These are phyloP conservation scores for Galeopterus variegatus DNA, from an alignment of 2,113 vertebrate species.

Conservation along the genomic window DNA sequence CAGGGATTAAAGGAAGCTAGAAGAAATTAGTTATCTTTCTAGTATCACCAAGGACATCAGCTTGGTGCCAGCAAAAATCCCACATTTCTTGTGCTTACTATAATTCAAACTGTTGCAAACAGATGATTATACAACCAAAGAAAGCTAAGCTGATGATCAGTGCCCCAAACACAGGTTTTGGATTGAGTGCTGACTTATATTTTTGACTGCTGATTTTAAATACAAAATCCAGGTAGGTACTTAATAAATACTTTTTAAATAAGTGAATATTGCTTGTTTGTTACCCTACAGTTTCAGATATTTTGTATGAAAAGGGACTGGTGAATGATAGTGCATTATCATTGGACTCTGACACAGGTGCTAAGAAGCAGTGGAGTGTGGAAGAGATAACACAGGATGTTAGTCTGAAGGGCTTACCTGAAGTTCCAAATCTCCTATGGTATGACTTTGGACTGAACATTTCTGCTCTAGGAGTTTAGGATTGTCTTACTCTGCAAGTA, in stretches of 20 bases:
- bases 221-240: background rate
- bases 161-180: background rate
- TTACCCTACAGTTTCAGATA: background rate
- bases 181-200: background rate
- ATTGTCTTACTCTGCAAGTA: background rate
- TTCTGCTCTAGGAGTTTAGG: background rate
- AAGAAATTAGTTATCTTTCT: background rate
- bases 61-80: background rate
- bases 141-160: background rate
- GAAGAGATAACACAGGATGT: background rate
- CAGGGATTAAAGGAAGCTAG: background rate
- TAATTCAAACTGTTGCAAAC: background rate
- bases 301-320: background rate
- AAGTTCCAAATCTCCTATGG: background rate
- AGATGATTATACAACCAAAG: background rate
- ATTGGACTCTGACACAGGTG: background rate
- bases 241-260: constrained; percentile 18
- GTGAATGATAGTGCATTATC: background rate
- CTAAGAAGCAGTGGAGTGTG: background rate
- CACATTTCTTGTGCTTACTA: background rate
- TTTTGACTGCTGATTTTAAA: constrained; percentile 38
- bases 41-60: background rate
- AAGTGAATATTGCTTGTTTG: background rate
- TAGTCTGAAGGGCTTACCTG: background rate
- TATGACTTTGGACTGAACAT: background rate